Evolutionary conservation across 1,140 invertebrate genomes (phyloP).

Genomic region (Phthorimaea operculella): DNA sequence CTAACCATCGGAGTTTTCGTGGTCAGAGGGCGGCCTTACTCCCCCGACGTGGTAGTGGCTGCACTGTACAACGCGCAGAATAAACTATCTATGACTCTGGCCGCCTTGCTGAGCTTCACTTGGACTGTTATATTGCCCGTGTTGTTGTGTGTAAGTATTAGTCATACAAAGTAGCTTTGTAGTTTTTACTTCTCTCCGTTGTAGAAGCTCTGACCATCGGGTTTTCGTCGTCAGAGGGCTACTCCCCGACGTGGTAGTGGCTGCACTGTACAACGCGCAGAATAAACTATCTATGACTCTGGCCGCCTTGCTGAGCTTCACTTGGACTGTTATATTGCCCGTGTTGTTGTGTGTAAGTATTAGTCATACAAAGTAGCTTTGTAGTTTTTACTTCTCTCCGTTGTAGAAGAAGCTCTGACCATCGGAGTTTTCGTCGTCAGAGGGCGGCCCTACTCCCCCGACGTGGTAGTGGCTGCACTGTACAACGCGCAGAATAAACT

Average conservation of each 20-base stretch:
- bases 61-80: constrained; percentile 65
- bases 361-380: no score
- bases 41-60: constrained; percentile 82
- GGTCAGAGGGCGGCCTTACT: constrained; percentile 85
- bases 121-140: constrained; percentile 90
- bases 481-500: constrained; percentile 48
- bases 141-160: constrained; percentile 75
- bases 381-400: no score
- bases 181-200: no score
- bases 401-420: no score
- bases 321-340: constrained; percentile 88
- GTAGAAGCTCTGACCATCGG: constrained; percentile 80
- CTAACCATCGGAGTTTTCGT: constrained; percentile 84
- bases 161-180: no score
- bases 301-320: constrained; percentile 82
- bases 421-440: constrained; percentile 84
- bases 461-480: constrained; percentile 80
- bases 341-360: constrained; percentile 77
- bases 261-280: constrained; percentile 67
- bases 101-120: constrained; percentile 82
- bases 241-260: constrained; percentile 84
- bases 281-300: constrained; percentile 67
- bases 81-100: constrained; percentile 70
- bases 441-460: constrained; percentile 85
- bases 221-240: constrained; percentile 85